These are phyloP conservation scores for Brienomyrus longianalis DNA, from an alignment of 2,113 vertebrate species.

Conservation along the genomic window DNA sequence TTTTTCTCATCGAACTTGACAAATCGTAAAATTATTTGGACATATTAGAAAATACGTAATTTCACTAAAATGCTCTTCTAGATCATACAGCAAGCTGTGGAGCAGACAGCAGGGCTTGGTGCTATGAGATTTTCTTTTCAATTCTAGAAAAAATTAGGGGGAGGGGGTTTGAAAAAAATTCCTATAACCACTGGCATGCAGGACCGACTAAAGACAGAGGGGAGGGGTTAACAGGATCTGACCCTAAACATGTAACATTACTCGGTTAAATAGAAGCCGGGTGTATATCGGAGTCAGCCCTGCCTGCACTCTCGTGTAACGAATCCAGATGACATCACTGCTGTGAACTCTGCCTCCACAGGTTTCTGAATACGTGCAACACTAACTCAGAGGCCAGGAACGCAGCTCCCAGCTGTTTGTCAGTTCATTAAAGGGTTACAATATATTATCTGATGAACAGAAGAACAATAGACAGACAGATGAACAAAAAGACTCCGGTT, in stretches of 20 bases:
- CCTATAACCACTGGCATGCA: neutral
- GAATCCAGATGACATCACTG: neutral
- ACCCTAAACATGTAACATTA: neutral
- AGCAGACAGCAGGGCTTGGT: neutral
- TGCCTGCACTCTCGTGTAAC: neutral
- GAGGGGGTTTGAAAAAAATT: neutral
- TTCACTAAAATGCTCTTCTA: neutral
- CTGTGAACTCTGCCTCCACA: neutral
- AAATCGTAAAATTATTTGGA: neutral
- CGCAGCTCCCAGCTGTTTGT: neutral
- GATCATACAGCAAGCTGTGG: neutral
- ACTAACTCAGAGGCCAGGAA: neutral
- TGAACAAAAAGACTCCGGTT: neutral
- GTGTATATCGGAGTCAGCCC: neutral
- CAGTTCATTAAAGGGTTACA: neutral
- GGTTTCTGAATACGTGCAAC: neutral
- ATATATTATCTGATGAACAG: neutral
- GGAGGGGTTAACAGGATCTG: neutral
- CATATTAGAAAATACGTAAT: neutral
- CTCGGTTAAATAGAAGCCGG: neutral
- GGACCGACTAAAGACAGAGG: neutral
- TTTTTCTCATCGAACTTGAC: neutral
- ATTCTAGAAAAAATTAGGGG: neutral
- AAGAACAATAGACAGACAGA: neutral
- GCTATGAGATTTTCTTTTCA: neutral